phyloP scores from a whole-genome alignment of 2,888 invertebrate genomes.

The Leucophenga montana region DNA sequence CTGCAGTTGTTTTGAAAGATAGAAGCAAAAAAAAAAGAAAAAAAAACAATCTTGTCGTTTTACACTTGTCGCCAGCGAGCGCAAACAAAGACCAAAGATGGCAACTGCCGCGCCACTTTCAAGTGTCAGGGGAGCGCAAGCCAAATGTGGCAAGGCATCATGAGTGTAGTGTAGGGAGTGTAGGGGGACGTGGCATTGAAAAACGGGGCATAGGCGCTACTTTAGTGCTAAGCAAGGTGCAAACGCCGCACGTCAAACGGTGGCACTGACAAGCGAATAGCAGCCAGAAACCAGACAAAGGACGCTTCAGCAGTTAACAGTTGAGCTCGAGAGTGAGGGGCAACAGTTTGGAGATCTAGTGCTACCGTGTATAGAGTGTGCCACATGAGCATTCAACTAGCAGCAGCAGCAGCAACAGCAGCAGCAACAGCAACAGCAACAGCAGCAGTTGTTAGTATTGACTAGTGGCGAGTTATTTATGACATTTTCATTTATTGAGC shows the following conservation, averaged over 20 bases:
- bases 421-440: conserved; percentile 7
- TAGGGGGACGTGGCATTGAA: conserved; percentile 24
- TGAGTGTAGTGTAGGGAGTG: background rate
- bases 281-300: background rate
- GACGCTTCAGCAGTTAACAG: background rate
- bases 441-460: background rate
- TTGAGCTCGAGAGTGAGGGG: too few species aligned
- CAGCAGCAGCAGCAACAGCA: conserved; percentile 1
- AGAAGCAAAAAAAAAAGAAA: conserved; percentile 15
- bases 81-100: conserved; percentile 59
- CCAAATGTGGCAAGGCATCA: conserved; percentile 44
- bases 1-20: background rate
- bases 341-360: too few species aligned
- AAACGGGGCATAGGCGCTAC: background rate
- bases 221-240: conserved; percentile 47
- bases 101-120: conserved; percentile 67
- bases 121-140: conserved; percentile 58
- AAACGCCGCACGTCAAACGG: conserved; percentile 65
- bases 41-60: conserved; percentile 60
- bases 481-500: conserved; percentile 49
- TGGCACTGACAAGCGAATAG: conserved; percentile 42
- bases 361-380: background rate
- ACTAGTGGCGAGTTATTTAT: conserved; percentile 61
- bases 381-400: too few species aligned
- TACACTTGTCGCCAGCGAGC: conserved; percentile 70